A percentile compares a stretch with the other conserved stretches of the same genome.
These are phyloP conservation scores for Eupithecia vulgata DNA, from an alignment of 2,888 invertebrate genomes.

Conservation along the genomic window DNA sequence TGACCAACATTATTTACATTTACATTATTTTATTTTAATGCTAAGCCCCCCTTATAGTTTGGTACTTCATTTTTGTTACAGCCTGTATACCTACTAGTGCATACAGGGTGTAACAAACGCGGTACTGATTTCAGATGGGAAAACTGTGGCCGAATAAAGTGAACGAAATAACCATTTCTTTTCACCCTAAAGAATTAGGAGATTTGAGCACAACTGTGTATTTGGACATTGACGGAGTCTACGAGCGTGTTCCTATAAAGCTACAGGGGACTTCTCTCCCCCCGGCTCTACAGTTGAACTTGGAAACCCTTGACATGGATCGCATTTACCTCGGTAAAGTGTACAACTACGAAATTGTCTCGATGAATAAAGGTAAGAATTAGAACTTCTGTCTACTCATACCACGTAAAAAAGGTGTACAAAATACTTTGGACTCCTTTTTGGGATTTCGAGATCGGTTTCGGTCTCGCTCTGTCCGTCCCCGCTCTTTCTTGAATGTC, in stretches of 20 bases:
- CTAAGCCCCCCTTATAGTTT: no score
- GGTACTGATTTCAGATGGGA: constrained; percentile 72
- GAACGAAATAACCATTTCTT: constrained; percentile 81
- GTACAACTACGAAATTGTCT: constrained; percentile 85
- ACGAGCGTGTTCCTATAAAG: constrained; percentile 77
- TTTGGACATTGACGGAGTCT: constrained; percentile 84
- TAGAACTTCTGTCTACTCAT: background rate
- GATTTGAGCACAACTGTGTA: constrained; percentile 78
- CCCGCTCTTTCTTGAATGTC: no score
- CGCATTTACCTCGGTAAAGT: constrained; percentile 83
- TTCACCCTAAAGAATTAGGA: constrained; percentile 81
- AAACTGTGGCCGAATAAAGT: constrained; percentile 84
- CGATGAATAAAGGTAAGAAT: constrained; percentile 79
- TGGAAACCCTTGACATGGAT: constrained; percentile 83
- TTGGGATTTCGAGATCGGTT: no score
- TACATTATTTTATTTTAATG: no score
- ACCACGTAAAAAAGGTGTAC: background rate
- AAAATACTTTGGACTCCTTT: background rate
- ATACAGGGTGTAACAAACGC: no score
- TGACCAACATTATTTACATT: no score
- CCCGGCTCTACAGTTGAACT: constrained; percentile 81
- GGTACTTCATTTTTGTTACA: no score
- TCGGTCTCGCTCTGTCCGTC: no score
- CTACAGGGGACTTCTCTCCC: constrained; percentile 84
- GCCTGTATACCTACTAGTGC: no score